These are phyloP conservation scores for Polypedilum pembai DNA, from an alignment of 1,140 invertebrate species.

Conservation along the genomic window DNA sequence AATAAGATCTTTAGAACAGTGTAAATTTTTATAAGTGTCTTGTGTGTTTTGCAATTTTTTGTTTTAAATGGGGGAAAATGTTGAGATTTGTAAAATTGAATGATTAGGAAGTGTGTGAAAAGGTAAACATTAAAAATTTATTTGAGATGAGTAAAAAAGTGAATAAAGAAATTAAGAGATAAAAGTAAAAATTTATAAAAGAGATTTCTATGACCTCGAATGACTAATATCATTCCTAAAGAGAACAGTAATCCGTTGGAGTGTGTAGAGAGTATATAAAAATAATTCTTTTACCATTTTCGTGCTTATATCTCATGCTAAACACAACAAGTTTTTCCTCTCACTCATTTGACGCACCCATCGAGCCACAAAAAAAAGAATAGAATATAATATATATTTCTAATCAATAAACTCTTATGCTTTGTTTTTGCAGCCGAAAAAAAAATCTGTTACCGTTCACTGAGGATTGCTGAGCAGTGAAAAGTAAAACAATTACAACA, in stretches of 20 bases:
- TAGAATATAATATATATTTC: neutral
- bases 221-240: slow-evolving; percentile 27
- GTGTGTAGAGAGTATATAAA: slow-evolving; percentile 17
- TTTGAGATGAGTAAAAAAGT: neutral
- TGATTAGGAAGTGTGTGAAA: neutral
- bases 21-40: slow-evolving; percentile 21
- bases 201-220: slow-evolving; percentile 28
- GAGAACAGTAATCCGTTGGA: slow-evolving; percentile 19
- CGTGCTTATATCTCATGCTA: slow-evolving; percentile 14
- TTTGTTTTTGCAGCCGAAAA: slow-evolving; percentile 15
- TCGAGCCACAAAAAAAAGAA: neutral
- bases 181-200: slow-evolving; percentile 3
- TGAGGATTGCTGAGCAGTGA: neutral
- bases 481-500: neutral
- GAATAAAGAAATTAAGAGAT: neutral
- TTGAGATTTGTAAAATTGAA: neutral
- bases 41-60: slow-evolving; percentile 28
- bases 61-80: slow-evolving; percentile 1
- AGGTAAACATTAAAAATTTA: neutral
- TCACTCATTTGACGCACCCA: neutral
- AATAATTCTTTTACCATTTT: slow-evolving; percentile 3
- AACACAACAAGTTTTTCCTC: neutral
- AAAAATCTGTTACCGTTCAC: neutral
- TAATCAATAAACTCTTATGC: slow-evolving; percentile 1
- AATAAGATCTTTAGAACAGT: slow-evolving; percentile 13